Evolutionary conservation across 2,888 invertebrate genomes (phyloP).

Genomic region (Eulithis testata): DNA sequence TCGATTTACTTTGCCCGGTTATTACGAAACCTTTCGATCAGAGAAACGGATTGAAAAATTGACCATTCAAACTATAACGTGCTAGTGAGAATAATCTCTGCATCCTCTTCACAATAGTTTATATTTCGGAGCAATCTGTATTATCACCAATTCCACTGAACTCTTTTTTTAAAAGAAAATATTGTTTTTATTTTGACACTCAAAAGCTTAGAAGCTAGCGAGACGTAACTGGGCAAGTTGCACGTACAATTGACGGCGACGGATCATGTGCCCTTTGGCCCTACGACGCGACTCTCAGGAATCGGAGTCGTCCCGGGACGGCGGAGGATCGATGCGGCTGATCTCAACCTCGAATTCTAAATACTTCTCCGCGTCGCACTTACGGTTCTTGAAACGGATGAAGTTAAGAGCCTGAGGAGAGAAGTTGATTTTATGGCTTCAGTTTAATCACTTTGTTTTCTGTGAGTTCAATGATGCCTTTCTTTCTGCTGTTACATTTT

Average conservation of each 20-base stretch:
- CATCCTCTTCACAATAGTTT: no score
- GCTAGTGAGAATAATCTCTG: no score
- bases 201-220: conserved; percentile 3
- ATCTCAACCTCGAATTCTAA: conserved; percentile 61
- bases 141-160: background rate
- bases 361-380: conserved; percentile 62
- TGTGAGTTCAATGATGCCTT: no score
- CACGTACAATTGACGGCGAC: conserved; percentile 13
- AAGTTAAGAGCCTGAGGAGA: conserved; percentile 61
- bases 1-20: no score
- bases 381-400: conserved; percentile 64
- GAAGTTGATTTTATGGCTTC: background rate
- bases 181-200: background rate
- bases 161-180: background rate
- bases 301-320: conserved; percentile 50
- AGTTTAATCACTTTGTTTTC: background rate
- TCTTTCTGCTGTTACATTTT: no score
- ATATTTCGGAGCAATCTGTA: background rate
- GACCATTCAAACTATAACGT: no score
- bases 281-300: conserved; percentile 43
- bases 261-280: conserved; percentile 19
- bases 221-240: conserved; percentile 19
- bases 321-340: conserved; percentile 43
- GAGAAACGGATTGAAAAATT: no score
- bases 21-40: no score